These are phyloP conservation scores for Leucoma salicis DNA, from an alignment of 2,888 invertebrate genomes.

Conservation along the genomic window DNA sequence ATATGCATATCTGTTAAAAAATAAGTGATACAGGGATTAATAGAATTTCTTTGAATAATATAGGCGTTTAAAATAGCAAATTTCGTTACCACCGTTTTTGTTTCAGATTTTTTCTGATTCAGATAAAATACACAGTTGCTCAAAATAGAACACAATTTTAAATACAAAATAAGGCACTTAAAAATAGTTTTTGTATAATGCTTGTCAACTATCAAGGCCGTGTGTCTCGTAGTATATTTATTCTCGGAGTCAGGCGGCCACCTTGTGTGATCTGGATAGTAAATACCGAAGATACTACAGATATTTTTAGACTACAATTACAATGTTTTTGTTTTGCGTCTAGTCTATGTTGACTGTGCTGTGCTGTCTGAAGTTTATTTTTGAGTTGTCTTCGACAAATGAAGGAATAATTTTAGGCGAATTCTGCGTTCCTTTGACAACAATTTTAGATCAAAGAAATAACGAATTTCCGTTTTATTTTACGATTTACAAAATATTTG, in stretches of 20 bases:
- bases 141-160: too few species aligned
- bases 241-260: slow-evolving; percentile 5
- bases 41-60: too few species aligned
- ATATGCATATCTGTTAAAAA: too few species aligned
- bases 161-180: too few species aligned
- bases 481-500: neutral
- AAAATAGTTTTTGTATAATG: too few species aligned
- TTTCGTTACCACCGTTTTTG: too few species aligned
- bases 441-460: slow-evolving; percentile 10
- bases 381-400: neutral
- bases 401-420: neutral
- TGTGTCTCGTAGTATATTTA: slow-evolving; percentile 10
- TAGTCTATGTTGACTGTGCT: slow-evolving; percentile 1
- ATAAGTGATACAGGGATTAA: too few species aligned
- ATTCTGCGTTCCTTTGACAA: slow-evolving; percentile 1
- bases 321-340: slow-evolving; percentile 10
- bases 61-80: too few species aligned
- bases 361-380: neutral
- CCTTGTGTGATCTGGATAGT: slow-evolving; percentile 11
- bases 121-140: too few species aligned
- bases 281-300: slow-evolving; percentile 9
- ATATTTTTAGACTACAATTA: slow-evolving; percentile 13
- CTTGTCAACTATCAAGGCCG: neutral
- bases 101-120: neutral
- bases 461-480: neutral